phyloP scores from a whole-genome alignment of 2,888 invertebrate species.

The Pristionchus japonicus region DNA sequence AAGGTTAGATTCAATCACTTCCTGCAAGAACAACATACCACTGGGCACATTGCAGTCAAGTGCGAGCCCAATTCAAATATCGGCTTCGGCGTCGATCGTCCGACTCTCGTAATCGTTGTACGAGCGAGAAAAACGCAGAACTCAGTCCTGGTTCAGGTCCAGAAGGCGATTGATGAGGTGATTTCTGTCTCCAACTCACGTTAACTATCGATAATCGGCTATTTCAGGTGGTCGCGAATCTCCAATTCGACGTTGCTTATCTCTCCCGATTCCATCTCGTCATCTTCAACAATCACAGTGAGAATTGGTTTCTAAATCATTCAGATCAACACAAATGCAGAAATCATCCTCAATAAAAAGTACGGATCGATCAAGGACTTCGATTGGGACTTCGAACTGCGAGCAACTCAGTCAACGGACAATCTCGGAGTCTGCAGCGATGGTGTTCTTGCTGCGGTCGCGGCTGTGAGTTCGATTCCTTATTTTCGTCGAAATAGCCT shows the following conservation, averaged over 20 bases:
- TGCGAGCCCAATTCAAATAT: constrained; percentile 57
- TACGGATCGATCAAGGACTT: neutral
- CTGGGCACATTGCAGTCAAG: constrained; percentile 55
- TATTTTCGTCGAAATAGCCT: too few relatives aligned
- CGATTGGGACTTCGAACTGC: constrained; percentile 36
- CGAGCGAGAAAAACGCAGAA: constrained; percentile 54
- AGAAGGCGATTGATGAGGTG: constrained; percentile 16
- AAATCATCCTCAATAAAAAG: neutral
- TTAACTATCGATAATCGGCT: neutral
- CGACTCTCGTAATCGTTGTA: constrained; percentile 62
- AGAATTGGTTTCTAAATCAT: neutral
- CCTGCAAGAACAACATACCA: too few relatives aligned
- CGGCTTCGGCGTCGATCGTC: constrained; percentile 59
- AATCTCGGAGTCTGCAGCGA: constrained; percentile 57
- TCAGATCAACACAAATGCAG: neutral
- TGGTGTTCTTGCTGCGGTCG: constrained; percentile 48
- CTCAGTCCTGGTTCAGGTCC: constrained; percentile 56
- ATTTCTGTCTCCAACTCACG: neutral
- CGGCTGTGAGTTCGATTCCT: too few relatives aligned
- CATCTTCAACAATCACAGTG: constrained; percentile 63
- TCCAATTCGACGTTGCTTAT: constrained; percentile 59
- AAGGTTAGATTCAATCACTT: too few relatives aligned
- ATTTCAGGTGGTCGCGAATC: constrained; percentile 45
- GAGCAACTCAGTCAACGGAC: constrained; percentile 50
- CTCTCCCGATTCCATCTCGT: constrained; percentile 60